phyloP scores from a whole-genome alignment of 2,113 vertebrate species.

The Thunnus thynnus region DNA sequence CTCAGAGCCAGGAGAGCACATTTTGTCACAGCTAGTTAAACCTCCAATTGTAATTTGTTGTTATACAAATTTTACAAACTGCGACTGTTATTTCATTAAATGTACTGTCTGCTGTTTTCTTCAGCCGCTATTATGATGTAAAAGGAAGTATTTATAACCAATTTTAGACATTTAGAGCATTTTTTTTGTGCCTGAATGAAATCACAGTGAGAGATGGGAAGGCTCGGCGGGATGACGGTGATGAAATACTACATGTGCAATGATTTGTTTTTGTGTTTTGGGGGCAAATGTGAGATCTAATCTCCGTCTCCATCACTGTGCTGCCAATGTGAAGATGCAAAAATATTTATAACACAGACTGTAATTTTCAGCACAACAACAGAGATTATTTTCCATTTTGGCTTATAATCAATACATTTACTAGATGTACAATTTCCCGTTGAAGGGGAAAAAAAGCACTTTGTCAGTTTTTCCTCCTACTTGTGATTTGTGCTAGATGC shows the following conservation, averaged over 20 bases:
- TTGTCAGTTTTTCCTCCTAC: too few species aligned
- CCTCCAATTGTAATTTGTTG: background rate
- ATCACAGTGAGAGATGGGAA: background rate
- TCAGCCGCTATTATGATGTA: background rate
- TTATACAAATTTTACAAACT: background rate
- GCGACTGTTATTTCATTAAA: background rate
- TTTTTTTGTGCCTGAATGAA: conserved; percentile 8
- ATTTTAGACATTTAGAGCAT: background rate
- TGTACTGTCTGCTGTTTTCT: background rate
- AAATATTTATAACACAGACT: background rate
- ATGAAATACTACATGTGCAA: background rate
- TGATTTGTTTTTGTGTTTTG: background rate
- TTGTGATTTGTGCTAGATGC: too few species aligned
- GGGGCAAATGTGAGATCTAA: background rate
- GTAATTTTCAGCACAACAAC: background rate
- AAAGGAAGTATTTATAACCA: background rate
- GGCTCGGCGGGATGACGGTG: background rate
- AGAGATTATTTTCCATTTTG: background rate
- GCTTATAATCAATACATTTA: background rate
- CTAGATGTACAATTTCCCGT: background rate
- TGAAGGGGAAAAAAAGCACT: background rate
- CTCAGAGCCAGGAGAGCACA: conserved; percentile 1
- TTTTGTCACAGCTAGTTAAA: conserved; percentile 18
- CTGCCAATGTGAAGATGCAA: background rate
- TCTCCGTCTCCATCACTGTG: background rate